Base-by-base conservation (phyloP, 2,797 vertebrate species). In the Poeciliopsis gracilis region DNA sequence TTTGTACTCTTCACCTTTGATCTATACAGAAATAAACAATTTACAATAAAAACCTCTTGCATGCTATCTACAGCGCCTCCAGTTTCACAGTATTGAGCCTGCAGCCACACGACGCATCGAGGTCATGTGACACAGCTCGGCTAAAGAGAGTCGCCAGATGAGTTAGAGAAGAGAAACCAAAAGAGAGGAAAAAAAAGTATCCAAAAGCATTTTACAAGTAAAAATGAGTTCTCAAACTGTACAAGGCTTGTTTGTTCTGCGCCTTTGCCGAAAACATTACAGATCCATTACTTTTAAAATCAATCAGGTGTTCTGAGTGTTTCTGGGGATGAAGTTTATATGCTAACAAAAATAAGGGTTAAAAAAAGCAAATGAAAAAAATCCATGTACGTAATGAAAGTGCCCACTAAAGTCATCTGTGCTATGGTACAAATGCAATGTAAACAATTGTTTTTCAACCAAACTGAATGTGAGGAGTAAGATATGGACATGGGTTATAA, bases 51-150 rank as follows among this genome's bases (percentile, higher is more conserved):
- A 94, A 93, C 89, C 88, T 94, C 91, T 90, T 88, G 84, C 93
- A 90, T 90, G 93, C 92, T 94, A 94, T 94, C 93, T 95, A 95
- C 95, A 95, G 93, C 91, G 92, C 93, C 95, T 96, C 94, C 93
- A 94, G 93, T 95, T 95, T 96, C 96, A 96, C 96, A 96, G 95
- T 95, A 95, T 95, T 92, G 88, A 91, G 94, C 92, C 93, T 79
- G 90, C 91, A 84, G 93, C 93, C 84, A 88, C 89, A 59, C 30
- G 82, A 88, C 88, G 80, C 86, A 59, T 84, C 66, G 75, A 85
- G 91, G 83, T 82, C 85, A 77, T 78, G 87, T 78, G 90, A 91
- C 41, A 84, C 93, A 93, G 92, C 90, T 91, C 84, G 75, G 92
- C 93, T 91, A 91, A 87, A 92, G 93, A 93, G 88, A 95, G 90